Evolutionary conservation across 2,113 vertebrate species (phyloP), one percentile per base, ranked within the genome.

Genomic region (Planiliza haematocheilus): DNA sequence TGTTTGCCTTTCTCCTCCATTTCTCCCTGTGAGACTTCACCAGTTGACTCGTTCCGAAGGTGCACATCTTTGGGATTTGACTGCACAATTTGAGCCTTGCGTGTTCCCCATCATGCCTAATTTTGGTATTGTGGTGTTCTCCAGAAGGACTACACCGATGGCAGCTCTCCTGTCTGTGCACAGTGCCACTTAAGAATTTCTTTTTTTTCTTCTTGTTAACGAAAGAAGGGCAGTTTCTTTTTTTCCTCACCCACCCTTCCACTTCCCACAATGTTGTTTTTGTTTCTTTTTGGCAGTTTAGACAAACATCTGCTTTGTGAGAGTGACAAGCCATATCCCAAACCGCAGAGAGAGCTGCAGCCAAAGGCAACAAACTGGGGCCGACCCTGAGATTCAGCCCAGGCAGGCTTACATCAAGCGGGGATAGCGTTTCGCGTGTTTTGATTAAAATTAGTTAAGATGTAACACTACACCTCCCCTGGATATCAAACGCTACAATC

Each of bases 391-490:
- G 93, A 94, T 94, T 80, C 93, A 95, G 95, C 95, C 95, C 95
- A 95, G 95, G 95, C 95, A 95, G 94, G 94, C 96, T 97, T 96
- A 96, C 97, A 98, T 96, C 96, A 96, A 96, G 95, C 93, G 76
- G 86, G 96, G 95, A 95, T 98, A 95, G 93, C 91, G 91, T 98
- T 98, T 98, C 96, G 95, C 94, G 91, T 98, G 96, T 99, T 99
- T 98, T 97, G 96, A 98, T 98, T 97, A 96, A 98, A 99, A 97
- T 99, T 96, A 97, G 96, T 96, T 96, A 96, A 98, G 94, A 96
- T 96, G 96, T 96, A 98, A 98, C 95, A 89, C 95, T 95, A 97
- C 96, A 97, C 96, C 94, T 94, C 95, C 94, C 90, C 93, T 93
- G 95, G 95, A 96, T 96, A 95, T 96, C 95, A 95, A 95, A 95